Conservation (phyloP, 2,888 invertebrate species). For the Hirtodrosophila trivittata region DNA sequence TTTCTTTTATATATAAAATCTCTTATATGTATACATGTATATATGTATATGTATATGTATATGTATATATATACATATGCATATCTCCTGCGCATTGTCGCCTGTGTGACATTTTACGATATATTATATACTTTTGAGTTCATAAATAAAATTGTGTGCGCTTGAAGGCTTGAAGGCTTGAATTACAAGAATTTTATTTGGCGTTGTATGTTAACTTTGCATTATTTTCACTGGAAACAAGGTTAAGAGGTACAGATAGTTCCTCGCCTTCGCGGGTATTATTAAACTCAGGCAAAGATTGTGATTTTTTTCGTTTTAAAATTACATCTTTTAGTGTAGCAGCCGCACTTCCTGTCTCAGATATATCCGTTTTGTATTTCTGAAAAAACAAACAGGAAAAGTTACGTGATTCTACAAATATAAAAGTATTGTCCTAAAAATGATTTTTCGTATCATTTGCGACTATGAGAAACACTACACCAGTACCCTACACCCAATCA, state of each 20-base stretch:
- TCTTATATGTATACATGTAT: slow-evolving; percentile 8
- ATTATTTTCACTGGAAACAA: slow-evolving; percentile 79
- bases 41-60: slow-evolving; percentile 27
- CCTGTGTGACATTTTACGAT: slow-evolving; percentile 35
- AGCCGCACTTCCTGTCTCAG: slow-evolving; percentile 46
- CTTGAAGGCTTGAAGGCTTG: slow-evolving; percentile 45
- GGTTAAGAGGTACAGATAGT: slow-evolving; percentile 75
- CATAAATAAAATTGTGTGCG: slow-evolving; percentile 70
- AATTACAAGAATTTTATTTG: slow-evolving; percentile 66
- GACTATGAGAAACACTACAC: too few species aligned
- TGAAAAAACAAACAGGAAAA: slow-evolving; percentile 8
- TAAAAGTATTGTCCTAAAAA: too few species aligned
- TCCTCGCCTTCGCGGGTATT: slow-evolving; percentile 65
- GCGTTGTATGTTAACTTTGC: slow-evolving; percentile 78
- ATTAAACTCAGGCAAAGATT: slow-evolving; percentile 62
- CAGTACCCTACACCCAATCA: too few species aligned
- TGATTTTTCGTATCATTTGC: too few species aligned
- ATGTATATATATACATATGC: slow-evolving; percentile 15
- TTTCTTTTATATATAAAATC: too few species aligned
- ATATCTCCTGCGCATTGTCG: slow-evolving; percentile 7
- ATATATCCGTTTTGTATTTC: slow-evolving; percentile 65
- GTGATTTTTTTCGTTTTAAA: slow-evolving; percentile 64
- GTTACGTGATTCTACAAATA: background rate
- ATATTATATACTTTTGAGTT: slow-evolving; percentile 34
- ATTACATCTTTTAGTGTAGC: slow-evolving; percentile 68